phyloP scores from a whole-genome alignment of 1,140 invertebrate genomes.

The Hylaeus volcanicus region DNA sequence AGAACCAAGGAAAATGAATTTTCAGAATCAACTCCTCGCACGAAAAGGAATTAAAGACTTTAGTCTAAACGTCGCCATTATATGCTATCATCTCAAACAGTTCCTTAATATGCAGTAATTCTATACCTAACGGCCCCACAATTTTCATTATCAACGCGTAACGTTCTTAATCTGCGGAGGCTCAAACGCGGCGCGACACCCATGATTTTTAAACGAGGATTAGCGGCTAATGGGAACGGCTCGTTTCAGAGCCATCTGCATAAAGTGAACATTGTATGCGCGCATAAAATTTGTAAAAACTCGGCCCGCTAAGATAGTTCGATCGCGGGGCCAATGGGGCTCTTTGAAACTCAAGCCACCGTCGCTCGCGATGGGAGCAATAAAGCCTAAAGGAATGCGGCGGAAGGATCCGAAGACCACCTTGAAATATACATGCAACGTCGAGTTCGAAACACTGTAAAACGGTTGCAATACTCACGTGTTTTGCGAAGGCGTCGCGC shows the following conservation, averaged over 20 bases:
- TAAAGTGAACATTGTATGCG: constrained; percentile 4
- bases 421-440: background rate
- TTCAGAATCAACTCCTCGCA: no score
- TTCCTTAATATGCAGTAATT: background rate
- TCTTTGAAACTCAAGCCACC: constrained; percentile 63
- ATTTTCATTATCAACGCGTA: no score
- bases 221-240: background rate
- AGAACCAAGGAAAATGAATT: no score
- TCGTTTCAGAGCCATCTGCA: background rate
- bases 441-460: background rate
- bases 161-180: no score
- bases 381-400: constrained; percentile 71
- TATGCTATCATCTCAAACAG: no score
- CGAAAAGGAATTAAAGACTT: no score
- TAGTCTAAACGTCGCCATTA: no score
- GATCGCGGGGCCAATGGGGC: constrained; percentile 1
- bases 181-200: background rate
- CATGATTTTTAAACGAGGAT: background rate
- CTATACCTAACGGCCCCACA: background rate
- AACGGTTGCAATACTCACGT: constrained; percentile 71
- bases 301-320: constrained; percentile 35
- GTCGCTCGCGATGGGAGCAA: constrained; percentile 61
- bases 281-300: constrained; percentile 25
- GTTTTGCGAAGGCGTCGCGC: constrained; percentile 70
- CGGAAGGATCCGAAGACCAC: constrained; percentile 41